Percentiles rank a stretch among this genome's conserved stretches.
These are phyloP conservation scores for Natator depressus DNA, from an alignment of 2,113 vertebrate species.

Conservation along the genomic window DNA sequence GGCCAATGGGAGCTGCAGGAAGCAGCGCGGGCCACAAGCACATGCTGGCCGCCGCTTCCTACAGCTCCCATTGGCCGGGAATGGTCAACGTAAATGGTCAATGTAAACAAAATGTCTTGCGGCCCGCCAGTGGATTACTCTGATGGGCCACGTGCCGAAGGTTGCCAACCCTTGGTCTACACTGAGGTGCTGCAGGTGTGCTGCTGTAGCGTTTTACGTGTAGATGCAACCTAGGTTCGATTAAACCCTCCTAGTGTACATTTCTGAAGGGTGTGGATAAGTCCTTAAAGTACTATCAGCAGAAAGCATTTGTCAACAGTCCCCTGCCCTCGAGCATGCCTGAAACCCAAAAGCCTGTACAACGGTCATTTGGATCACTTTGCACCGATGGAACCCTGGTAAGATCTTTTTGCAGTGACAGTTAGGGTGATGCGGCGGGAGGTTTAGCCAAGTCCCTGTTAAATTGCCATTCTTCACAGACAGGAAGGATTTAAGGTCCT, in stretches of 20 bases:
- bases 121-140: no score
- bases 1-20: no score
- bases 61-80: no score
- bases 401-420: fast-evolving
- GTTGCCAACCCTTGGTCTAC: no score
- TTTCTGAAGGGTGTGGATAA: not conserved
- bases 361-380: not conserved
- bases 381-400: not conserved
- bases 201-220: no score
- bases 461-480: not conserved
- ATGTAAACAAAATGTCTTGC: no score
- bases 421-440: not conserved
- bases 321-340: not conserved
- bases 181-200: no score
- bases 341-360: not conserved
- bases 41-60: no score
- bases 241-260: not conserved
- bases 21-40: no score
- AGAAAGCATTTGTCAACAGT: not conserved
- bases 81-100: no score
- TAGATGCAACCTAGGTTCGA: no score
- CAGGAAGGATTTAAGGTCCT: not conserved
- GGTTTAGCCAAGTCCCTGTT: not conserved
- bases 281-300: not conserved
- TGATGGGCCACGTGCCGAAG: no score